Evolutionary conservation across 2,113 vertebrate genomes (phyloP).

Genomic region (Salvelinus sp.): DNA sequence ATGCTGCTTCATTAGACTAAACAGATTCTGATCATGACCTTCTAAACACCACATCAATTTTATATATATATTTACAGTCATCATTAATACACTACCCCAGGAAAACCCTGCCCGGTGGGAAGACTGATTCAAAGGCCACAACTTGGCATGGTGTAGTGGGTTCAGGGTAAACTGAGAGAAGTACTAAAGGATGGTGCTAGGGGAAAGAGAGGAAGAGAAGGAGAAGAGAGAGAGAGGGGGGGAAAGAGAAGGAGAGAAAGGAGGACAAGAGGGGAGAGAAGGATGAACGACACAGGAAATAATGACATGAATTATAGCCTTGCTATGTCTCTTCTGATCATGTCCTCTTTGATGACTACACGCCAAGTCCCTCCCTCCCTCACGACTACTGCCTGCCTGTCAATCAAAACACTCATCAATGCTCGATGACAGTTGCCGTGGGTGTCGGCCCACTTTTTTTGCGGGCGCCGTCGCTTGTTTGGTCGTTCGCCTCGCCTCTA

Average conservation of each 20-base stretch:
- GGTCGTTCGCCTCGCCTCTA: background rate
- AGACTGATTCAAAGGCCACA: background rate
- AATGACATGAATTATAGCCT: background rate
- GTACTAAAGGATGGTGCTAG: too few relatives aligned
- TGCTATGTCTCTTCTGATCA: slow-evolving; percentile 4
- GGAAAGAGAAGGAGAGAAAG: too few relatives aligned
- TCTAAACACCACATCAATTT: background rate
- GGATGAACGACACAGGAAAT: background rate
- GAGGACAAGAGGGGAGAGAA: background rate
- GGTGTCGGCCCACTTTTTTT: slow-evolving; percentile 3
- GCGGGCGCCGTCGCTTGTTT: background rate
- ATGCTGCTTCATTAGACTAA: background rate
- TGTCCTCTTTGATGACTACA: background rate
- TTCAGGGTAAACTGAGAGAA: background rate
- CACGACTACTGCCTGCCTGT: slow-evolving; percentile 7
- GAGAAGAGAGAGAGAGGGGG: too few relatives aligned
- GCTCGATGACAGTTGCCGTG: background rate
- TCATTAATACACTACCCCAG: background rate
- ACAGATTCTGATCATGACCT: background rate
- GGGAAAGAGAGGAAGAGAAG: too few relatives aligned
- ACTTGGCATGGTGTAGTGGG: slow-evolving; percentile 15
- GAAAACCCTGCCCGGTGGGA: background rate
- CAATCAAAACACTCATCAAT: slow-evolving; percentile 19
- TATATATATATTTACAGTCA: background rate
- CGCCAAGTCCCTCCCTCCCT: background rate